Evolutionary conservation across 2,888 invertebrate species (phyloP), one percentile per base, ranked within the genome.

Genomic region (Actias luna): DNA sequence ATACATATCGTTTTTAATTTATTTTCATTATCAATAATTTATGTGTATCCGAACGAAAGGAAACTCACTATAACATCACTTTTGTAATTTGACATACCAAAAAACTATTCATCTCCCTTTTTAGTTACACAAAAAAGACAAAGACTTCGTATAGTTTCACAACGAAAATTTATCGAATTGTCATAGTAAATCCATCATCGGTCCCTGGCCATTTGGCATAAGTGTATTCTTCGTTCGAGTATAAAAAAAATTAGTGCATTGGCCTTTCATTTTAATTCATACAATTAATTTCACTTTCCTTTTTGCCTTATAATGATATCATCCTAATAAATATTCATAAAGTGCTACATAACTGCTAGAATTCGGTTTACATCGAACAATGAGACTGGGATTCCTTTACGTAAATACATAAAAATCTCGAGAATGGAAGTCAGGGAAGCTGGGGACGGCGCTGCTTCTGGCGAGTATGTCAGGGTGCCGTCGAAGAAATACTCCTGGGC

Each of bases 401-500:
- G 62, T 64, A 66, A 68, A 63, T 68, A 66, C 52, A 35, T 18
- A 18, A 60, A 35, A 62, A 61, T 58, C 62, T 79, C 79, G 63
- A 84, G 82, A 76, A 92, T 92, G 92, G 92, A 92, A 70, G 84
- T 90, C 66, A 85, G 91, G 79, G 90, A 90, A 69, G 89, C 89
- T 65, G 92, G 92, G 12, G 92, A 92, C 69, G 92, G 92, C 35
- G 91, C 91, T 59, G 88, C 92, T 35, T 80, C 89, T 0, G 89
- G 85, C 8, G 92, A 91, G 68, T 84, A 79, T 63, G 81, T 88
- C 5, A 81, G 80, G 58, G 75, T 79, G 27, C 83, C 88, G 25
- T 80, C 84, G 69, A 93, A 83, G 87, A 93, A 87, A 67, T 91
- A 89, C 76, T 94, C 95, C 61, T 98, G 97, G 98, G 95, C 95